Conservation (phyloP, 2,888 invertebrate species). For the Acleris emargana region DNA sequence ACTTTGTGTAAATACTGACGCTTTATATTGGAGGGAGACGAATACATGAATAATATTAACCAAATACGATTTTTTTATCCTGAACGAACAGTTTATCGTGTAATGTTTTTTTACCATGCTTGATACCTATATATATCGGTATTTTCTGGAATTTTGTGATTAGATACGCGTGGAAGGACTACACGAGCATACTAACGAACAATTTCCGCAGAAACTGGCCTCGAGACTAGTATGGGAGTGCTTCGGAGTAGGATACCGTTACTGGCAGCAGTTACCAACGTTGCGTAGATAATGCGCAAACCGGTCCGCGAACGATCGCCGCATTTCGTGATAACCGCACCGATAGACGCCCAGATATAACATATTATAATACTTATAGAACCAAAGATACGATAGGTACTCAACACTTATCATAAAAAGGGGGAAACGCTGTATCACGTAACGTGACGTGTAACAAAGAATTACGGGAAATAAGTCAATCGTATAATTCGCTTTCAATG, state of each 20-base stretch:
- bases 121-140: not conserved
- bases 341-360: constrained; percentile 51
- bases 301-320: constrained; percentile 64
- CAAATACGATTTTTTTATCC: constrained; percentile 19
- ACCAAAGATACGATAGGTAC: constrained; percentile 19
- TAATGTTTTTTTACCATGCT: not conserved
- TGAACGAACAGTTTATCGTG: constrained; percentile 1
- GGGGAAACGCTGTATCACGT: not conserved
- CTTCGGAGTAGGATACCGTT: constrained; percentile 69
- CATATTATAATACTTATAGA: constrained; percentile 17
- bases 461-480: not conserved
- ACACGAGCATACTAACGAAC: constrained; percentile 60
- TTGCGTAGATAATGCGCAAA: constrained; percentile 68
- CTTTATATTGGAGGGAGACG: constrained; percentile 23
- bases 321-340: constrained; percentile 55
- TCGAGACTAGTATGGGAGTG: constrained; percentile 60
- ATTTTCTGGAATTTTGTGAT: constrained; percentile 54
- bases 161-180: constrained; percentile 56
- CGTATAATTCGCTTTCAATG: constrained; percentile 4
- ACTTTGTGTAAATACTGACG: constrained; percentile 21
- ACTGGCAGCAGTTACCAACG: constrained; percentile 63
- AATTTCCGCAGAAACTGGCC: constrained; percentile 64
- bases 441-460: not conserved
- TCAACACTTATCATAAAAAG: constrained; percentile 9
- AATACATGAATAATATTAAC: constrained; percentile 28